Evolutionary conservation across 2,113 vertebrate genomes (phyloP).

Genomic region (Ptilonorhynchus violaceus): DNA sequence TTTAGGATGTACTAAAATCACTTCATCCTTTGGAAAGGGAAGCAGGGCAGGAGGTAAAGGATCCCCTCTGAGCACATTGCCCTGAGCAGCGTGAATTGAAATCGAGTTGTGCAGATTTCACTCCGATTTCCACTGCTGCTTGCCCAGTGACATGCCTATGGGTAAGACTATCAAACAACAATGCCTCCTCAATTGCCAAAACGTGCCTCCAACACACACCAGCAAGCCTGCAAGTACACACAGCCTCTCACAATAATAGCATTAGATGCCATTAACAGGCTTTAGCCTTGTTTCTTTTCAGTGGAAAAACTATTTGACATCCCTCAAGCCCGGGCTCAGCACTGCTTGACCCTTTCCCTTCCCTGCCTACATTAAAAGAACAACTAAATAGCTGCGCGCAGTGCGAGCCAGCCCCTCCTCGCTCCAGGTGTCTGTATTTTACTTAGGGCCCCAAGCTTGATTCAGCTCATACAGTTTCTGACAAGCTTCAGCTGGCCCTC

Average conservation of each 20-base stretch:
- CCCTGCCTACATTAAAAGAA: conserved; percentile 39
- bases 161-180: neutral
- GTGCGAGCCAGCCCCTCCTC: conserved; percentile 15
- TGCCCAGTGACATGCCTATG: neutral
- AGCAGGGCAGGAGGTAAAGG: neutral
- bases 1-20: neutral
- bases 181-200: neutral
- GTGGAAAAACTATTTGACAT: conserved; percentile 33
- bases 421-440: conserved; percentile 65
- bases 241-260: neutral
- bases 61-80: neutral
- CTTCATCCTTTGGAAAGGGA: neutral
- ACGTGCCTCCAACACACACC: neutral
- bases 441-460: conserved; percentile 61
- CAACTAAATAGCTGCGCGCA: neutral
- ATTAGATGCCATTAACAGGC: conserved; percentile 33
- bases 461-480: conserved; percentile 60
- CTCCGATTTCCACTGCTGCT: neutral
- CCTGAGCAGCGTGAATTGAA: neutral
- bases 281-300: conserved; percentile 43
- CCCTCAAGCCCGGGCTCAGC: conserved; percentile 21
- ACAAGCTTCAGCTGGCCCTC: conserved; percentile 69
- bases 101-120: neutral
- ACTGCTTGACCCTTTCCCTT: conserved; percentile 46
- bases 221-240: neutral